Conservation (phyloP, 2,888 invertebrate genomes). For the Incurvaria masculella region DNA sequence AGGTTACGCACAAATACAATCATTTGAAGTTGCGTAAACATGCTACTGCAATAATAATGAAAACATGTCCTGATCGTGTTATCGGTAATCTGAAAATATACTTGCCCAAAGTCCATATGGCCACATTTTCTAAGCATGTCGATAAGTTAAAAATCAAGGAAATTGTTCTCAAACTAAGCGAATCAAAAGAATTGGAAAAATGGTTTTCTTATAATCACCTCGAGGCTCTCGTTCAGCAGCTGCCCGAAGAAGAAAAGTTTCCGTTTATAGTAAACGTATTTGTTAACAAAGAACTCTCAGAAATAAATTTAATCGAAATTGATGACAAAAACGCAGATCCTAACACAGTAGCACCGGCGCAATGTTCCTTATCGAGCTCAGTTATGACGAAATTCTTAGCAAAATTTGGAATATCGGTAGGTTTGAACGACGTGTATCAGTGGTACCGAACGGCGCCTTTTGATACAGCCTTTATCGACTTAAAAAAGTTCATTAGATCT, state of each 20-base stretch:
- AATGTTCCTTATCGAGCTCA: too few species aligned
- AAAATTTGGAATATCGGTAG: too few species aligned
- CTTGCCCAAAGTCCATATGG: not conserved
- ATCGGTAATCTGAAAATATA: conserved; percentile 14
- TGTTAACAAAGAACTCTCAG: conserved; percentile 29
- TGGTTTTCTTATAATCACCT: conserved; percentile 23
- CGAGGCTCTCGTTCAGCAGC: conserved; percentile 23
- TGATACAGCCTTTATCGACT: conserved; percentile 26
- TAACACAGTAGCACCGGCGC: too few species aligned
- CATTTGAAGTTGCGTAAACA: conserved; percentile 22
- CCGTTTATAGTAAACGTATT: conserved; percentile 29
- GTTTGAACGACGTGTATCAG: conserved; percentile 15
- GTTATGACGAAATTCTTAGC: too few species aligned
- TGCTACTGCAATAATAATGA: conserved; percentile 27
- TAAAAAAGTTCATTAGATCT: conserved; percentile 27
- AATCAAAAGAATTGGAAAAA: conserved; percentile 7
- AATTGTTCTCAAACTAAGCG: conserved; percentile 21
- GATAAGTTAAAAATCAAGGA: conserved; percentile 22
- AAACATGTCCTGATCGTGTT: conserved; percentile 25
- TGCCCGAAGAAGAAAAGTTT: conserved; percentile 28
- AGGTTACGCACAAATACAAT: conserved; percentile 10
- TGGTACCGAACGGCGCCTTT: conserved; percentile 36
- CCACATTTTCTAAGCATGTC: not conserved
- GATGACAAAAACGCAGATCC: too few species aligned
- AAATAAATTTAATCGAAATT: too few species aligned